Percentiles rank a stretch among this genome's conserved stretches.
Evolutionary conservation across 2,113 vertebrate species (phyloP).

Genomic region (Ophthalmolycus amberensis): DNA sequence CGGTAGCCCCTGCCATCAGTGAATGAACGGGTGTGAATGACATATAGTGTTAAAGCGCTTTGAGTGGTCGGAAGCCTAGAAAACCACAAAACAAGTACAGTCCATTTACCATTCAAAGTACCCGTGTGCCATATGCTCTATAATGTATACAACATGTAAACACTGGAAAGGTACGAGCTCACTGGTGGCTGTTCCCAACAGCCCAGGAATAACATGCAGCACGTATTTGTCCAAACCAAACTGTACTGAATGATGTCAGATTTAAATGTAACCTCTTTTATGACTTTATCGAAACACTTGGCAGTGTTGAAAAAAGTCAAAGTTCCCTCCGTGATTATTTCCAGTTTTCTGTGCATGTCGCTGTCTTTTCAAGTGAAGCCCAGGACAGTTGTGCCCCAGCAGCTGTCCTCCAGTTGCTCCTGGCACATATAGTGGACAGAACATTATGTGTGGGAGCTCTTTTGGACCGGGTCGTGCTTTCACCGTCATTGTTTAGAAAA

Average conservation of each 20-base stretch:
- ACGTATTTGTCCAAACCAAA: slow-evolving; percentile 12
- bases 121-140: slow-evolving; percentile 20
- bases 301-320: slow-evolving; percentile 7
- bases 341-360: slow-evolving; percentile 20
- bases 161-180: slow-evolving; percentile 62
- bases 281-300: background rate
- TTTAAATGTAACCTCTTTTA: background rate
- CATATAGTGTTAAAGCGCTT: background rate
- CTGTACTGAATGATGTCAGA: background rate
- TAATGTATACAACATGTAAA: slow-evolving; percentile 69
- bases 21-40: background rate
- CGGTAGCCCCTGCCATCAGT: background rate
- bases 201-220: background rate
- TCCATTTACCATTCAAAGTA: slow-evolving; percentile 30
- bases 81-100: background rate
- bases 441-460: slow-evolving; percentile 55
- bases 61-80: too few species aligned
- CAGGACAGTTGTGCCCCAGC: slow-evolving; percentile 35
- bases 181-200: slow-evolving; percentile 8
- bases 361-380: slow-evolving; percentile 24
- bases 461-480: slow-evolving; percentile 52
- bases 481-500: slow-evolving; percentile 74
- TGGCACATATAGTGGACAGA: slow-evolving; percentile 45
- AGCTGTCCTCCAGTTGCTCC: slow-evolving; percentile 58
- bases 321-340: slow-evolving; percentile 35